Percentiles rank a stretch among this genome's conserved stretches.
phyloP scores from a whole-genome alignment of 2,113 vertebrate genomes.

The Dicentrarchus labrax region DNA sequence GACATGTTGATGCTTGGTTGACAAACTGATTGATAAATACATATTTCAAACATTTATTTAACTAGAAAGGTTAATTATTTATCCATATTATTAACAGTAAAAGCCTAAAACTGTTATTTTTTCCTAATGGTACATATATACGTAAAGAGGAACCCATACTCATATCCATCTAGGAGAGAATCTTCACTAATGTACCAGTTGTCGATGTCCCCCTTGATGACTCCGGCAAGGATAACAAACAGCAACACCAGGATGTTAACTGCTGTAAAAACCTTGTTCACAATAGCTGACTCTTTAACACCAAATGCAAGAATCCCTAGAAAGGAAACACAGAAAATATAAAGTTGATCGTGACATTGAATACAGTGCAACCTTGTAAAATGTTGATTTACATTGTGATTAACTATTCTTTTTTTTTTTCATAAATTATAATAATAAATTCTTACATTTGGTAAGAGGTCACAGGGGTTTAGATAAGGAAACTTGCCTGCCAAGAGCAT shows the following conservation, averaged over 20 bases:
- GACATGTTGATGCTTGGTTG: background rate
- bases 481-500: slow-evolving; percentile 85
- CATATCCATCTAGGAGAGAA: slow-evolving; percentile 54
- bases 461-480: background rate
- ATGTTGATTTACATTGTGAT: background rate
- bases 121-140: background rate
- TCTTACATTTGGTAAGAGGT: background rate
- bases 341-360: background rate
- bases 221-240: slow-evolving; percentile 87
- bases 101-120: background rate
- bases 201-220: slow-evolving; percentile 85
- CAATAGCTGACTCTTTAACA: slow-evolving; percentile 87
- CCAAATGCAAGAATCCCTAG: slow-evolving; percentile 90
- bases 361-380: background rate
- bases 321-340: slow-evolving; percentile 26
- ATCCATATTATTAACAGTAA: background rate
- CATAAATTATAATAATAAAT: background rate
- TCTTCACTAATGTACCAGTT: slow-evolving; percentile 86
- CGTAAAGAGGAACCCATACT: slow-evolving; percentile 45
- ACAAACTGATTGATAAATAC: background rate
- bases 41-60: background rate
- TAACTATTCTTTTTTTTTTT: background rate
- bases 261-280: slow-evolving; percentile 89
- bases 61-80: background rate
- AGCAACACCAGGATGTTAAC: slow-evolving; percentile 86